Base-by-base conservation (phyloP, 2,888 invertebrate genomes). In the Nomada ruficornis region DNA sequence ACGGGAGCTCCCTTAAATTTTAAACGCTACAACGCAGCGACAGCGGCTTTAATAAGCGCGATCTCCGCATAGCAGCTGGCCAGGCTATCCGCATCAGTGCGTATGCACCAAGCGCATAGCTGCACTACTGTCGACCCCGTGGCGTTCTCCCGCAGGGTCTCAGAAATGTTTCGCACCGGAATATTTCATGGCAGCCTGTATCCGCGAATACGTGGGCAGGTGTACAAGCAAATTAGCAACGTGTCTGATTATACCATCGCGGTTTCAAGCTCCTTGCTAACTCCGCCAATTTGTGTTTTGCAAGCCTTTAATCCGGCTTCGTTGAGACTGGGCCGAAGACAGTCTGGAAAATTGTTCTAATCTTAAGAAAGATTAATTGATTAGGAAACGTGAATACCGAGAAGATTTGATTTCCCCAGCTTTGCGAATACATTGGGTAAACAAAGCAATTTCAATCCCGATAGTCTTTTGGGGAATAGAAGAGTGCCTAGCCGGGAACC, bases 31-130 rank as follows among this genome's bases (percentile, higher is more conserved):
- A 42, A 15, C 0, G 42, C 57, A 65, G 59, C 65, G 77, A 47
- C 75, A 68, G 67, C 57, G 63, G 70, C 82, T 82, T 82, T 77
- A 82, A 85, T 85, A 85, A 57, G 50, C 73, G 59, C 68, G 74
- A 75, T 82, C 67, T 82, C 82, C 71, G 78, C 83, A 83, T 83
- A 83, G 77, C 83, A 68, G 69, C 63, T 82, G 74, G 47, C 73
- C 67, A 20, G 82, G 67, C 67, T 42, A 63, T 74, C 76, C 69
- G 82, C 85, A 70, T 84, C 74, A 74, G 64, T 72, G 67, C 67
- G 72, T 65, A 73, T 84, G 75, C 85, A 82, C 82, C 74, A 67
- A 72, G 47, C 72, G 68, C 62, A 62, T 71, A 60, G 59, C 80
- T 79, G 71, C 20, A 70, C 67, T 52, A 62, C 67, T 70, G 76